phyloP scores from a whole-genome alignment of 2,797 vertebrate species.

The Pristis pectinata region DNA sequence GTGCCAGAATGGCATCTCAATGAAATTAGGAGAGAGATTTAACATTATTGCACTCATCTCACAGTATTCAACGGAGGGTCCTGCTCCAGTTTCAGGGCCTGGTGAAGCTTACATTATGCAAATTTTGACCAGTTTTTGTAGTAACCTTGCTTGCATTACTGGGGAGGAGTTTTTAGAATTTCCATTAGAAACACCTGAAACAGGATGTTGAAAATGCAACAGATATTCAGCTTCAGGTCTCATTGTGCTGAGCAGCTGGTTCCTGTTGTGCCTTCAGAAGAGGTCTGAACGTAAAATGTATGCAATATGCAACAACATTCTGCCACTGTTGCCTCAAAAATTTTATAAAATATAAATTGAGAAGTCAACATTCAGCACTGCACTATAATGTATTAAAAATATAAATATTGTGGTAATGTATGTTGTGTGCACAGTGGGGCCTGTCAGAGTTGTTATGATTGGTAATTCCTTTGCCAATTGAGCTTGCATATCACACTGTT shows the following conservation, averaged over 20 bases:
- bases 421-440: no score
- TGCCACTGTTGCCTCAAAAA: background rate
- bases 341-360: background rate
- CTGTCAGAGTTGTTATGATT: no score
- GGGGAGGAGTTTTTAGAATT: background rate
- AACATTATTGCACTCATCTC: background rate
- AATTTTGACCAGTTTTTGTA: background rate
- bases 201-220: no score
- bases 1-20: background rate
- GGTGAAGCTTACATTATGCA: background rate
- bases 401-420: no score
- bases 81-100: background rate
- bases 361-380: background rate
- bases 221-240: background rate
- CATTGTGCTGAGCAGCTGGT: background rate
- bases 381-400: background rate
- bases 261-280: background rate
- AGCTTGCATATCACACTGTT: no score
- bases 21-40: background rate
- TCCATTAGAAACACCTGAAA: background rate
- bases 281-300: no score
- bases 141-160: background rate
- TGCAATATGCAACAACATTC: background rate
- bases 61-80: background rate
- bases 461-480: no score